These are phyloP conservation scores for Ciconia maguari DNA, from an alignment of 2,113 vertebrate genomes.

Conservation along the genomic window DNA sequence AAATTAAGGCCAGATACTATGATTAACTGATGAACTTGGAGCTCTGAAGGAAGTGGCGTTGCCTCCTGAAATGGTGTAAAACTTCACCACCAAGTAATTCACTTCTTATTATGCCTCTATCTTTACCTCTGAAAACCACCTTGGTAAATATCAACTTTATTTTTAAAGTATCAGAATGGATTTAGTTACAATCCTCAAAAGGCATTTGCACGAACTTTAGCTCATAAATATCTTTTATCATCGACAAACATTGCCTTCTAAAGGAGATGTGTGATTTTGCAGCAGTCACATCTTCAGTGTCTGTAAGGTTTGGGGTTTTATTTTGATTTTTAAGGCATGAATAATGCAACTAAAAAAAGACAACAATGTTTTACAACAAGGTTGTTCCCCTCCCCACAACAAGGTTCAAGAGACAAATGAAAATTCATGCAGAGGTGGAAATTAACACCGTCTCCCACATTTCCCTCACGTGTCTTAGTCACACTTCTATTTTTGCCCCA, in stretches of 20 bases:
- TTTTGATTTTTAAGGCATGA: neutral
- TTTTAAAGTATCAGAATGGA: neutral
- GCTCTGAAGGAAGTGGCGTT: rapidly evolving
- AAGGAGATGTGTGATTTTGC: neutral
- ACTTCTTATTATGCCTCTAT: neutral
- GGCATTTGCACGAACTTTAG: neutral
- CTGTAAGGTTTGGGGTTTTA: neutral
- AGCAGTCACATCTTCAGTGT: neutral
- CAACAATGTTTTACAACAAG: neutral
- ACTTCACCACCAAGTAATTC: neutral
- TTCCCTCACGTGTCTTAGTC: neutral
- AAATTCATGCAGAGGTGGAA: neutral
- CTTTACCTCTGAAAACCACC: neutral
- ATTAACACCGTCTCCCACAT: neutral
- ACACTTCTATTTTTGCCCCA: neutral
- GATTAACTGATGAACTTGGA: neutral
- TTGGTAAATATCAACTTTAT: neutral
- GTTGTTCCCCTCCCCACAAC: neutral
- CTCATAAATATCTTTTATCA: neutral
- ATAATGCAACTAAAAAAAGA: neutral
- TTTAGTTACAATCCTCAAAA: neutral
- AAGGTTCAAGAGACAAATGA: neutral
- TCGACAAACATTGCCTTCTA: neutral
- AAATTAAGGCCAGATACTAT: neutral
- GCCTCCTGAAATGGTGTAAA: neutral